These are phyloP conservation scores for Serinus canaria DNA, from an alignment of 2,113 vertebrate genomes.

Conservation along the genomic window DNA sequence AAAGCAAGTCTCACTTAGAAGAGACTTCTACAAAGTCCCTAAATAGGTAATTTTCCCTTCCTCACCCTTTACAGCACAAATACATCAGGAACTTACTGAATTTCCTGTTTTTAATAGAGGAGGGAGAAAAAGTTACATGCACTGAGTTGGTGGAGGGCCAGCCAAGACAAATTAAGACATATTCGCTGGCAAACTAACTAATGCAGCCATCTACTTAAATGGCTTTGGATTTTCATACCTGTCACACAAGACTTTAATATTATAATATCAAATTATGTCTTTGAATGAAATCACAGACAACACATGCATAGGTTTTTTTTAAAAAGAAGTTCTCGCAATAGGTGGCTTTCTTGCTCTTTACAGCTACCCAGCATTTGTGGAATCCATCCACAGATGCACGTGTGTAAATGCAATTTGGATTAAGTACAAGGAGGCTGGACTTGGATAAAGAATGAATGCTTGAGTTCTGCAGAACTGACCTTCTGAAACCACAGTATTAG, in stretches of 20 bases:
- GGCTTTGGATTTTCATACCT: neutral
- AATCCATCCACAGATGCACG: neutral
- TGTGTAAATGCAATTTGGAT: neutral
- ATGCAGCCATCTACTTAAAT: neutral
- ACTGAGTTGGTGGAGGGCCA: neutral
- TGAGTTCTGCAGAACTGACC: neutral
- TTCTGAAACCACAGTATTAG: neutral
- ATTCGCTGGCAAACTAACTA: neutral
- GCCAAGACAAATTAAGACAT: neutral
- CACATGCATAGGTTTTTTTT: neutral
- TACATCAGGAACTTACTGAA: neutral
- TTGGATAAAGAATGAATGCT: neutral
- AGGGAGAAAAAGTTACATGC: neutral
- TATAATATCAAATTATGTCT: neutral
- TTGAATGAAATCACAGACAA: neutral
- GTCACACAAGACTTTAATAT: neutral
- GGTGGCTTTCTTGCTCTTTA: neutral
- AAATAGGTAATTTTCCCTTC: neutral
- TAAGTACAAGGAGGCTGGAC: neutral
- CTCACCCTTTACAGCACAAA: neutral
- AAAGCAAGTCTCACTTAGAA: neutral
- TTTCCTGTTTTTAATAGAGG: neutral
- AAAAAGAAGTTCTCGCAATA: neutral
- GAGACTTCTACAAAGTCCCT: neutral
- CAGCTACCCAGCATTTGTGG: neutral